These are phyloP conservation scores for Smutsia temminckii DNA, from an alignment of 2,797 vertebrate genomes.

Conservation along the genomic window DNA sequence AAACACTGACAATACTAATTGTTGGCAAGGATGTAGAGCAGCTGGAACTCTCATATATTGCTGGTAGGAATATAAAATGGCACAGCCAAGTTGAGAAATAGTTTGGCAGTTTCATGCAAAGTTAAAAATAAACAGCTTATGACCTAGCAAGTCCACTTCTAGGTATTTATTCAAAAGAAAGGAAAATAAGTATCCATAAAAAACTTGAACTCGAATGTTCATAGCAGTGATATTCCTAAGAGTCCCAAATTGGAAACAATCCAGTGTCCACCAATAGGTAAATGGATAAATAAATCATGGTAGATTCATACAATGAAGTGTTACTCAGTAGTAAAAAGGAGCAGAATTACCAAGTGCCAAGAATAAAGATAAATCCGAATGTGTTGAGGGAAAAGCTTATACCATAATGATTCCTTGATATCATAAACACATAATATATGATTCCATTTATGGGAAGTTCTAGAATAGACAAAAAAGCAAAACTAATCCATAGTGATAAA, in stretches of 20 bases:
- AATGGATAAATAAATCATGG: background rate
- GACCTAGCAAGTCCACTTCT: background rate
- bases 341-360: background rate
- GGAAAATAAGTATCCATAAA: background rate
- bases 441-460: background rate
- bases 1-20: background rate
- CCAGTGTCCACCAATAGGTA: background rate
- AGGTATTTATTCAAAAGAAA: conserved; percentile 49
- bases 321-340: conserved; percentile 36
- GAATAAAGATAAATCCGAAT: background rate
- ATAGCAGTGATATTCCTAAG: background rate
- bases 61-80: background rate
- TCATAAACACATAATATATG: background rate
- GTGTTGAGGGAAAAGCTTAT: background rate
- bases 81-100: conserved; percentile 17
- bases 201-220: background rate
- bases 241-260: conserved; percentile 21
- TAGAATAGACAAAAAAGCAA: background rate
- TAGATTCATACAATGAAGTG: background rate
- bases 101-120: background rate
- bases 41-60: background rate
- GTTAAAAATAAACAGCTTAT: conserved; percentile 35
- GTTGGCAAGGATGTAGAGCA: background rate
- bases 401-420: background rate
- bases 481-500: background rate